Conservation (phyloP, 92 coral and sea anemone genomes). For the Heliopora coerulea region DNA sequence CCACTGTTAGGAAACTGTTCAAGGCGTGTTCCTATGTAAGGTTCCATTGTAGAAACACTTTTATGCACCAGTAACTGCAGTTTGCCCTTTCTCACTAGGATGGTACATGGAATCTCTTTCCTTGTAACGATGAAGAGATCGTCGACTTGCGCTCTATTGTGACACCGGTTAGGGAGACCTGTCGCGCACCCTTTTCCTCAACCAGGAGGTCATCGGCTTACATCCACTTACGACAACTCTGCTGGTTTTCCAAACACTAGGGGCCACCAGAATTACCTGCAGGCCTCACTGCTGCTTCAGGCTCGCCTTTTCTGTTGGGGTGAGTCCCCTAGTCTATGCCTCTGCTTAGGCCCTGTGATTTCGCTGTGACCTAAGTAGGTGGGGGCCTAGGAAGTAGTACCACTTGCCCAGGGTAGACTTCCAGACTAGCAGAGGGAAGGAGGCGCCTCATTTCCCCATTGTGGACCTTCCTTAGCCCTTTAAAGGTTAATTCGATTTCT, state of each 20-base stretch:
- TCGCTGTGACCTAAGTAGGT: too few species aligned
- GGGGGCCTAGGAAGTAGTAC: too few species aligned
- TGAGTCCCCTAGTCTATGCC: not conserved
- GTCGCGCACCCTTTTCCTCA: not conserved
- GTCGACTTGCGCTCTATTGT: not conserved
- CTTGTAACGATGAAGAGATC: not conserved
- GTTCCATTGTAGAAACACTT: not conserved
- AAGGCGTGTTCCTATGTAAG: not conserved
- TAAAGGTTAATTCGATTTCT: too few species aligned
- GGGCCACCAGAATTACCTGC: not conserved
- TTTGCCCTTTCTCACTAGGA: not conserved
- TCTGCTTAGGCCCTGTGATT: too few species aligned
- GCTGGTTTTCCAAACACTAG: not conserved
- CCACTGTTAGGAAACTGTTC: constrained; percentile 6
- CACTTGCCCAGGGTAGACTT: too few species aligned
- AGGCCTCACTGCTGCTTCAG: not conserved
- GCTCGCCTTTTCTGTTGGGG: constrained; percentile 4
- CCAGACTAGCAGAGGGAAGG: too few species aligned
- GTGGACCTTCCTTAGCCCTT: too few species aligned
- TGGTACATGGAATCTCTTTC: not conserved
- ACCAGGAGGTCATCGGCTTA: too few species aligned
- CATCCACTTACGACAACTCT: not conserved
- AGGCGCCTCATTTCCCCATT: too few species aligned
- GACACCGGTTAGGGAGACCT: constrained; percentile 8
- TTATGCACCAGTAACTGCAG: not conserved